Evolutionary conservation across 64 coral and sea anemone genomes (phyloP), one percentile per base, ranked within the genome.

Genomic region (Stylophora pistillata): DNA sequence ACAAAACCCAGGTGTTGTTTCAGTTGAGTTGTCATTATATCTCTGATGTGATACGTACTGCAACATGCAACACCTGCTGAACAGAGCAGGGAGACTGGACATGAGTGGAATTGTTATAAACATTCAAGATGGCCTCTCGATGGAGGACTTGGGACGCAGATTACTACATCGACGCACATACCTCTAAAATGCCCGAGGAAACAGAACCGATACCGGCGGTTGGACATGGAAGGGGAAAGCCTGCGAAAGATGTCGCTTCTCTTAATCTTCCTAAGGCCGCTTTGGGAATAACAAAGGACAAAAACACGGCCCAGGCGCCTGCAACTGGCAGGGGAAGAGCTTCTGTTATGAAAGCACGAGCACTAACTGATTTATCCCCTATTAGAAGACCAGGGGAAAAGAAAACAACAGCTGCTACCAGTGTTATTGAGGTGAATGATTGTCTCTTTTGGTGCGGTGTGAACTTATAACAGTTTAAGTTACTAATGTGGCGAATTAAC

Each of bases 191-290:
- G 80, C 91, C 66, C 1, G 85, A 93, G 16, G 77, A 93, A 74
- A 79, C 76, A 73, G 85, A 93, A 88, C 71, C 82, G 30, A 93
- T 93, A 25, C 68, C 91, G 81, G 76, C 91, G 11, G 32, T 93
- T 30, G 85, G 91, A 53, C 79, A 88, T 71, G 91, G 91, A 33
- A 93, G 91, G 30, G 85, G 85, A 0, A 93, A 93, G 64, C 85
- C 85, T 20, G 21, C 77, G 63, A 93, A 81, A 81, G 91, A 93
- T 81, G 81, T 93, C 73, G 53, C 64, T 74, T 74, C 55, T 18
- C 64, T 93, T 23, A 79, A 63, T 9, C 87, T 88, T 78, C 91
- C 91, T 1, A 88, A 79, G 82, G 91, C 85, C 23, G 91, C 91
- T 21, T 68, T 93, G 21, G 76, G 16, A 55, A 64, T 88, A 37